phyloP scores from a whole-genome alignment of 2,888 invertebrate genomes.

The Odiellus spinosus region DNA sequence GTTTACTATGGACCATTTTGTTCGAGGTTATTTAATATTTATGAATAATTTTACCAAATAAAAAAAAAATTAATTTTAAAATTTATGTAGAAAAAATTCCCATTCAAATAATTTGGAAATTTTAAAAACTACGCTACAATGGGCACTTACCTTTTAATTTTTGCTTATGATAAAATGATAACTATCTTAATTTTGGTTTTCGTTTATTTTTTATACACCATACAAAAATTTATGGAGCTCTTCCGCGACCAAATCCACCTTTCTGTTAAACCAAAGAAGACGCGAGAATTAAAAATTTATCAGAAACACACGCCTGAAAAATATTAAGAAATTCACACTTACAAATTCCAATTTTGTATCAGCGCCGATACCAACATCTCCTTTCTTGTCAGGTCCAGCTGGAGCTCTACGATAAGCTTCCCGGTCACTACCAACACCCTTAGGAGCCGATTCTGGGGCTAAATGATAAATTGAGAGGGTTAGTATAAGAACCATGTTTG shows the following conservation, averaged over 20 bases:
- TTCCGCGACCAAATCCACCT: neutral
- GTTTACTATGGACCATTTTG: no score
- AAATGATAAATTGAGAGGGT: slow-evolving; percentile 1
- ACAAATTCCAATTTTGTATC: slow-evolving; percentile 15
- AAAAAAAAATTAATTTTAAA: no score
- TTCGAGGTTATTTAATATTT: no score
- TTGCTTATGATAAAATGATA: no score
- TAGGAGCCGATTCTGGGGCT: slow-evolving; percentile 14
- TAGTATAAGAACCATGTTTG: no score
- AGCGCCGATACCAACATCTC: slow-evolving; percentile 13
- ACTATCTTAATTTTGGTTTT: no score
- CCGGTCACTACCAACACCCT: slow-evolving; percentile 10
- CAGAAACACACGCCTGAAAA: neutral
- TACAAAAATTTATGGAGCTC: neutral
- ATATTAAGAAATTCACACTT: slow-evolving; percentile 4
- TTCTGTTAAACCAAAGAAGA: neutral
- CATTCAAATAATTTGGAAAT: no score
- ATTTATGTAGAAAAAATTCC: no score
- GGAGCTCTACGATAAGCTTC: slow-evolving; percentile 14
- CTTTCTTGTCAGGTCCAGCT: slow-evolving; percentile 13
- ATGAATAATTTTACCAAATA: no score
- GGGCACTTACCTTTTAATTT: no score
- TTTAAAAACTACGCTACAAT: no score
- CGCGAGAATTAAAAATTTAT: neutral
- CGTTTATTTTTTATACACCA: no score